Evolutionary conservation across 2,888 invertebrate species (phyloP).

Genomic region (Drosophila imparisetae): DNA sequence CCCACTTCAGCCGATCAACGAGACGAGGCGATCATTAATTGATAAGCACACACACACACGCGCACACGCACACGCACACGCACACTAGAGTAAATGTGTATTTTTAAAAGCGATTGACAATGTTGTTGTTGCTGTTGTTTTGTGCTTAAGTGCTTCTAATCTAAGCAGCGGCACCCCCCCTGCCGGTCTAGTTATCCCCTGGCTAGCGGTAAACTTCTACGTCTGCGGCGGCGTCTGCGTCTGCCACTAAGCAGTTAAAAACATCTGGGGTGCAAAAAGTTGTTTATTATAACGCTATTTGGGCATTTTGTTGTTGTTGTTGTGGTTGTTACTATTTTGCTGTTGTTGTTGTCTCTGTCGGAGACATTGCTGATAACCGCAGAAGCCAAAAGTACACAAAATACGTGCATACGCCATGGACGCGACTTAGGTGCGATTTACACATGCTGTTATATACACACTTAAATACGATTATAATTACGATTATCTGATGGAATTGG

Average conservation of each 20-base stretch:
- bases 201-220: neutral
- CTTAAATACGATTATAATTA: conserved; percentile 13
- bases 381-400: conserved; percentile 47
- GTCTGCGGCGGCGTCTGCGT: conserved; percentile 7
- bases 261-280: conserved; percentile 57
- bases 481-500: conserved; percentile 25
- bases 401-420: conserved; percentile 16
- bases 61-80: neutral
- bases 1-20: conserved; percentile 54
- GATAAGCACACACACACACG: conserved; percentile 4
- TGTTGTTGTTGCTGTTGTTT: conserved; percentile 10
- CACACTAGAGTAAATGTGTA: conserved; percentile 4
- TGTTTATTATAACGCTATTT: conserved; percentile 66
- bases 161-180: conserved; percentile 27
- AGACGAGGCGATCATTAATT: conserved; percentile 33
- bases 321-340: conserved; percentile 22
- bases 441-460: neutral
- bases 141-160: conserved; percentile 58
- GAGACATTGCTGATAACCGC: conserved; percentile 43
- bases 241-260: conserved; percentile 24
- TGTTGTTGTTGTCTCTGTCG: conserved; percentile 24
- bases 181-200: conserved; percentile 24
- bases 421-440: conserved; percentile 46
- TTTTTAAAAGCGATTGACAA: conserved; percentile 26
- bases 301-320: conserved; percentile 19